phyloP scores from a whole-genome alignment of 2,797 vertebrate genomes.

The Prunella strophiata region DNA sequence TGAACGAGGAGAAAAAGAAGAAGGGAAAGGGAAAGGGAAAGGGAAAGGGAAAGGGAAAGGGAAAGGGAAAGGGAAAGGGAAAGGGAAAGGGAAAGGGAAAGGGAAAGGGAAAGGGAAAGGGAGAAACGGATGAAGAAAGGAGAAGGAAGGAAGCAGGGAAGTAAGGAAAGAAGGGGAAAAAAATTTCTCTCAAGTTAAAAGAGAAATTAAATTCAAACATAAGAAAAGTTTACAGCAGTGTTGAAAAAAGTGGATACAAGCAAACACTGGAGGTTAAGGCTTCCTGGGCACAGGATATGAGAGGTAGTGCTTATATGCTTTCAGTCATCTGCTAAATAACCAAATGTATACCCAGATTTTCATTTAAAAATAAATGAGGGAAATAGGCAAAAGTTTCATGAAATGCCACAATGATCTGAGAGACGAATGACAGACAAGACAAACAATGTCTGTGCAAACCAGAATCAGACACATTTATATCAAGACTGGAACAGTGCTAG shows the following conservation, averaged over 20 bases:
- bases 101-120: fast-evolving
- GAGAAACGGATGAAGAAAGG: fast-evolving
- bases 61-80: fast-evolving
- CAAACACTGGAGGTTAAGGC: not conserved
- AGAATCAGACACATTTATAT: not conserved
- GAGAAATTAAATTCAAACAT: not conserved
- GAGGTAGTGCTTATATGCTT: not conserved
- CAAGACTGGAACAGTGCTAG: not conserved
- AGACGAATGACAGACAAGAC: not conserved
- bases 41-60: not conserved
- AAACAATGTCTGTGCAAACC: not conserved
- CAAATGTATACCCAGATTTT: not conserved
- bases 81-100: not conserved
- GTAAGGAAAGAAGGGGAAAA: not conserved
- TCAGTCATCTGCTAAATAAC: not conserved
- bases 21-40: too few relatives aligned
- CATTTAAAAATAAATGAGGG: not conserved
- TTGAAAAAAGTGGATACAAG: not conserved
- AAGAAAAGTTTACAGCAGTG: not conserved
- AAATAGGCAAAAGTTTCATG: not conserved
- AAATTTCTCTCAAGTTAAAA: not conserved
- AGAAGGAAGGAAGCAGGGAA: not conserved
- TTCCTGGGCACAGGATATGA: not conserved
- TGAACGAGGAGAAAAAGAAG: fast-evolving
- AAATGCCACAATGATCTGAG: not conserved